Percentiles rank a stretch among this genome's conserved stretches.
Evolutionary conservation across 2,888 invertebrate genomes (phyloP).

Genomic region (Xylota segnis): DNA sequence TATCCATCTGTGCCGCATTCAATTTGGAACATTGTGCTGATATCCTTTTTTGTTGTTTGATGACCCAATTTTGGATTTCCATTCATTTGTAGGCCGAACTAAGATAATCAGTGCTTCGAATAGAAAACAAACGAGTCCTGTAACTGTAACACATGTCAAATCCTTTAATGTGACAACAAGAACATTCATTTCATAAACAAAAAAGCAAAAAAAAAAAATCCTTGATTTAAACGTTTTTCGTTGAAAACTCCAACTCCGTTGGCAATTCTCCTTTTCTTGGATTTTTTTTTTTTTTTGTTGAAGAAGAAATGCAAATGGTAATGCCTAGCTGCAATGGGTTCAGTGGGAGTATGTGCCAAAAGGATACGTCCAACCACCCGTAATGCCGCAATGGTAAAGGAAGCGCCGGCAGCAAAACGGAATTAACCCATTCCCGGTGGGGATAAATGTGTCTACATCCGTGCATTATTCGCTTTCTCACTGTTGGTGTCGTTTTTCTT

Average conservation of each 20-base stretch:
- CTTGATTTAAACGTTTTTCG: constrained; percentile 29
- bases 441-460: constrained; percentile 66
- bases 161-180: constrained; percentile 7
- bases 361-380: constrained; percentile 54
- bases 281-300: constrained; percentile 13
- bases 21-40: constrained; percentile 63
- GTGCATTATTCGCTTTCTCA: constrained; percentile 52
- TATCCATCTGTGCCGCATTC: constrained; percentile 73
- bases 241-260: constrained; percentile 2
- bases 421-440: constrained; percentile 70
- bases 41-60: constrained; percentile 50
- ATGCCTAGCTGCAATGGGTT: constrained; percentile 36
- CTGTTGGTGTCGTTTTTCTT: constrained; percentile 28
- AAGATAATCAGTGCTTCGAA: constrained; percentile 27
- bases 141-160: constrained; percentile 30
- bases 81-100: constrained; percentile 26
- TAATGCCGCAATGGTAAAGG: constrained; percentile 59
- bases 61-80: constrained; percentile 52
- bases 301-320: constrained; percentile 48
- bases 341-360: constrained; percentile 41
- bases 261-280: constrained; percentile 19
- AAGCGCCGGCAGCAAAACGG: constrained; percentile 68
- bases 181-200: not conserved
- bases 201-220: constrained; percentile 1
- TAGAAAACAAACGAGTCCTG: constrained; percentile 8